A percentile compares a stretch with the other conserved stretches of the same genome.
Evolutionary conservation across 2,888 invertebrate species (phyloP).

Genomic region (Ophioninae sp.): DNA sequence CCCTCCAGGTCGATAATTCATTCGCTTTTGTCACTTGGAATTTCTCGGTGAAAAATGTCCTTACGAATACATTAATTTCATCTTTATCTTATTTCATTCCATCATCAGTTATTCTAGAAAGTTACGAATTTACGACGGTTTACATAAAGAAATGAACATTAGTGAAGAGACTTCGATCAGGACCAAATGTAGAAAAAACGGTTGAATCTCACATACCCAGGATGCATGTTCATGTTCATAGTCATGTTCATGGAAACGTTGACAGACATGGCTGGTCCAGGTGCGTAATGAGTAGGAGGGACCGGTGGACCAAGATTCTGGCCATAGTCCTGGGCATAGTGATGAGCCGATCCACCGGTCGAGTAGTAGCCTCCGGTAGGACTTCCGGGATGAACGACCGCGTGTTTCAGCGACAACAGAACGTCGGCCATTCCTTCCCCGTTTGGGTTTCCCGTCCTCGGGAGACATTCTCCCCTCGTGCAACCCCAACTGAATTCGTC

Average conservation of each 20-base stretch:
- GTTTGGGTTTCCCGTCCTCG: conserved; percentile 83
- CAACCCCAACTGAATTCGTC: conserved; percentile 76
- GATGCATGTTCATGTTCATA: conserved; percentile 86
- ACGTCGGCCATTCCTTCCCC: conserved; percentile 93
- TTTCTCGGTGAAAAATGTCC: too few species aligned
- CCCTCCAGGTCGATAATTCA: too few species aligned
- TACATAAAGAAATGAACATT: too few species aligned
- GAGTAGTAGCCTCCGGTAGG: conserved; percentile 79
- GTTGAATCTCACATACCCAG: conserved; percentile 71
- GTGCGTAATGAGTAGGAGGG: conserved; percentile 83
- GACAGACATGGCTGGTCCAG: conserved; percentile 94
- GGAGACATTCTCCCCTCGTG: conserved; percentile 79
- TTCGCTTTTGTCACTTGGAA: too few species aligned
- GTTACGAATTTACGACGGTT: too few species aligned
- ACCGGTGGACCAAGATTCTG: conserved; percentile 76
- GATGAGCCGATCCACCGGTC: conserved; percentile 75
- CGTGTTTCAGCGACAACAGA: conserved; percentile 92
- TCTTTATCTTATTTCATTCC: too few species aligned
- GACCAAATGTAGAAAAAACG: not conserved
- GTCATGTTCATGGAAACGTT: conserved; percentile 99
- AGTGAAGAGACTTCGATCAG: too few species aligned
- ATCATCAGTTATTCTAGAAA: too few species aligned
- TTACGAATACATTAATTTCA: too few species aligned
- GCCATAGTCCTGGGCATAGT: conserved; percentile 76
- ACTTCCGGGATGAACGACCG: conserved; percentile 90